These are phyloP conservation scores for Protosalanx chinensis DNA, from an alignment of 2,797 vertebrate species.

Conservation along the genomic window DNA sequence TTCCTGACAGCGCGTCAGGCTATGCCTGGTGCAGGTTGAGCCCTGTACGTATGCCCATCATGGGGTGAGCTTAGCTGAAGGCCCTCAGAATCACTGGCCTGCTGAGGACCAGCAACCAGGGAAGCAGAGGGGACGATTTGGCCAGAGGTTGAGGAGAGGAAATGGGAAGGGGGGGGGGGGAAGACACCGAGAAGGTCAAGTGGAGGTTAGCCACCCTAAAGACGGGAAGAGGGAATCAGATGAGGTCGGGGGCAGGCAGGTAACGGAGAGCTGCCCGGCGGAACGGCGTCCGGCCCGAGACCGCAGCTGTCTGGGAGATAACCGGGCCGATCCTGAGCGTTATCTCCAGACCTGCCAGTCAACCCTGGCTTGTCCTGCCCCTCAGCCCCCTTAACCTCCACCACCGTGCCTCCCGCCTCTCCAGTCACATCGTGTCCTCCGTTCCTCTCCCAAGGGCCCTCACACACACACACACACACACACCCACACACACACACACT, in stretches of 20 bases:
- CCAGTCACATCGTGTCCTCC: background rate
- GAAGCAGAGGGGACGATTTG: constrained; percentile 26
- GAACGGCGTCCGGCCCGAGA: background rate
- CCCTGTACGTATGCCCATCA: background rate
- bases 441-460: background rate
- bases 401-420: background rate
- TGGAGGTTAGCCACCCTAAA: constrained; percentile 8
- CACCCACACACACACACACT: background rate
- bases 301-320: constrained; percentile 36
- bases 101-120: background rate
- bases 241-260: background rate
- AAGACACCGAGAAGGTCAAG: background rate
- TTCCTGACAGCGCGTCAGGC: background rate
- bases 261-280: background rate
- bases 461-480: background rate
- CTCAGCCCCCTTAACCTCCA: background rate
- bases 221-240: background rate
- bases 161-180: constrained; percentile 37
- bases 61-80: no score
- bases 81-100: background rate
- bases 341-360: constrained; percentile 58
- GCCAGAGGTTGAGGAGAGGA: constrained; percentile 1
- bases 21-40: background rate
- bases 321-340: constrained; percentile 50
- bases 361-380: constrained; percentile 20